Conservation (phyloP, 2,113 vertebrate species). For the Upupa epops region DNA sequence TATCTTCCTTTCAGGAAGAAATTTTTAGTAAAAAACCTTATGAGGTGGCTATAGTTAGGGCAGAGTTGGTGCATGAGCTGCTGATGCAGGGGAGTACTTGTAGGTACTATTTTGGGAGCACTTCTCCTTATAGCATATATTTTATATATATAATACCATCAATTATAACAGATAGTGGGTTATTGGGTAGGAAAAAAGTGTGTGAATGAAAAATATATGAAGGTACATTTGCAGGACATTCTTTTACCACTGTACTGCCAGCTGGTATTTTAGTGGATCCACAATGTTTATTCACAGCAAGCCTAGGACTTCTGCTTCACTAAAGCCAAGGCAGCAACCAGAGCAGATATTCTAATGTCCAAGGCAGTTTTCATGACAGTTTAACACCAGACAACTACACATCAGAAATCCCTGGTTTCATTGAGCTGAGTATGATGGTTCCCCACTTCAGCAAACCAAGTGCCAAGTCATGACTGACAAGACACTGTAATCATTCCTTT, state of each 20-base stretch:
- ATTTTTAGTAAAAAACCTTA: background rate
- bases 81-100: background rate
- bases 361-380: background rate
- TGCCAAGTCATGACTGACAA: accelerated
- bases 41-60: background rate
- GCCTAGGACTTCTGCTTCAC: background rate
- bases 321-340: background rate
- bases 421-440: background rate
- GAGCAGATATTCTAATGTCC: background rate
- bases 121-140: background rate
- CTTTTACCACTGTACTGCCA: background rate
- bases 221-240: background rate
- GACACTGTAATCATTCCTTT: background rate
- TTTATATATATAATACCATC: background rate
- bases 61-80: background rate
- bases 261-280: background rate
- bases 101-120: background rate
- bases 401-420: background rate
- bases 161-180: background rate
- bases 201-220: background rate
- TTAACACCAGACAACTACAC: background rate
- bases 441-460: accelerated
- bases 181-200: background rate
- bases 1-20: background rate
- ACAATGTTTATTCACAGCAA: background rate